Percentiles rank a stretch among this genome's conserved stretches.
These are phyloP conservation scores for Drosophila sordidapex DNA, from an alignment of 2,888 invertebrate genomes.

Conservation along the genomic window DNA sequence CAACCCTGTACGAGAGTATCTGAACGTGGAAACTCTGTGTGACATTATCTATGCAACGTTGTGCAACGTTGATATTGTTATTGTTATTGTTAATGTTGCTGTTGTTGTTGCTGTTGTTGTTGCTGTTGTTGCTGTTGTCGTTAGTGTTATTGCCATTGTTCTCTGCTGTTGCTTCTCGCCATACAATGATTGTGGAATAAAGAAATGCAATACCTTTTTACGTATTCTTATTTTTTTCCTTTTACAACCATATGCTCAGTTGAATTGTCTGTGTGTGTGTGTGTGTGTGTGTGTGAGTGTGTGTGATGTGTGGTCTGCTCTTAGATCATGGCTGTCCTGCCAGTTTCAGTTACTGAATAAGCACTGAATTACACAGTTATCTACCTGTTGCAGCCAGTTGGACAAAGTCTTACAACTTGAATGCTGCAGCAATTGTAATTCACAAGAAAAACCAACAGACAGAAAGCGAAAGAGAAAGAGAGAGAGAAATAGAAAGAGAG, in stretches of 20 bases:
- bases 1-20: background rate
- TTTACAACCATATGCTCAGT: conserved; percentile 18
- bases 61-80: conserved; percentile 10
- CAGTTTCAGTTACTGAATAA: conserved; percentile 10
- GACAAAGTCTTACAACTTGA: background rate
- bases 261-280: background rate
- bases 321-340: background rate
- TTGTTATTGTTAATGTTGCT: conserved; percentile 17
- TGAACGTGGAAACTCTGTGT: conserved; percentile 8
- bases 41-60: conserved; percentile 16
- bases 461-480: too few species aligned
- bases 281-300: background rate
- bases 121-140: background rate
- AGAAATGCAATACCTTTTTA: conserved; percentile 66
- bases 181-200: conserved; percentile 62
- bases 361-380: conserved; percentile 18
- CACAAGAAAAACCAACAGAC: background rate
- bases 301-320: background rate
- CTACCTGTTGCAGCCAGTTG: conserved; percentile 31
- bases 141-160: conserved; percentile 11
- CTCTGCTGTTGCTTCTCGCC: conserved; percentile 12
- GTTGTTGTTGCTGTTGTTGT: background rate
- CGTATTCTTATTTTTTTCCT: conserved; percentile 30
- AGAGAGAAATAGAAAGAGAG: background rate
- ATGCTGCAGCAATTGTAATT: background rate